These are phyloP conservation scores for Emydocephalus ijimae DNA, from an alignment of 2,113 vertebrate genomes.

Conservation along the genomic window DNA sequence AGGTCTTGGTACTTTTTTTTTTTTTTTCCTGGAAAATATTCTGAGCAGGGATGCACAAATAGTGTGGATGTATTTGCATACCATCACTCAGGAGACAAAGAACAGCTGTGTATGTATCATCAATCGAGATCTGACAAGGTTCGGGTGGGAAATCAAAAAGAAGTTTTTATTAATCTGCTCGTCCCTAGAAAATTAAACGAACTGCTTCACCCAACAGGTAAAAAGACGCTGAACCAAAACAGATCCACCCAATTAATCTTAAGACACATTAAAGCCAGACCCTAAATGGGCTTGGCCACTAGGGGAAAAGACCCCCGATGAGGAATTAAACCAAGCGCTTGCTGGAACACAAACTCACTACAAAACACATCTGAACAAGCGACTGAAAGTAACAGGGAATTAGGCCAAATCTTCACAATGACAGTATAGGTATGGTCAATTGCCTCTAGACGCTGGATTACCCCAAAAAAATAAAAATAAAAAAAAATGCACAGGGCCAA, in stretches of 20 bases:
- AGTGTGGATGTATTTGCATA: not conserved
- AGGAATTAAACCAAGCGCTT: not conserved
- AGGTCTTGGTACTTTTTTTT: not conserved
- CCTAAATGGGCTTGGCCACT: not conserved
- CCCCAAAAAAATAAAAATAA: not conserved
- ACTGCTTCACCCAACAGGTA: slow-evolving; percentile 1
- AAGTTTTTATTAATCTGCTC: not conserved
- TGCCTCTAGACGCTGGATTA: not conserved
- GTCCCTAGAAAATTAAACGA: slow-evolving; percentile 17
- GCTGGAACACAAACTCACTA: not conserved
- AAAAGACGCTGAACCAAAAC: not conserved
- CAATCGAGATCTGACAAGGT: not conserved
- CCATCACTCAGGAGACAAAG: not conserved
- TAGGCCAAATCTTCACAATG: not conserved
- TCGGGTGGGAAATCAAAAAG: slow-evolving; percentile 3
- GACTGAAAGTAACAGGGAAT: not conserved
- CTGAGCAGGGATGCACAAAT: not conserved
- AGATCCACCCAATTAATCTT: slow-evolving; percentile 2
- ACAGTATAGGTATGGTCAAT: accelerated
- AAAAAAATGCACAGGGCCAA: not conserved
- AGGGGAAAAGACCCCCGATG: accelerated
- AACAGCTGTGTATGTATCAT: not conserved
- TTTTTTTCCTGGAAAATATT: not conserved
- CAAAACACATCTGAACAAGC: not conserved
- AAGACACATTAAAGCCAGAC: slow-evolving; percentile 24